Base-by-base conservation (phyloP, 2,797 vertebrate genomes). In the Pantherophis alleghaniensis region DNA sequence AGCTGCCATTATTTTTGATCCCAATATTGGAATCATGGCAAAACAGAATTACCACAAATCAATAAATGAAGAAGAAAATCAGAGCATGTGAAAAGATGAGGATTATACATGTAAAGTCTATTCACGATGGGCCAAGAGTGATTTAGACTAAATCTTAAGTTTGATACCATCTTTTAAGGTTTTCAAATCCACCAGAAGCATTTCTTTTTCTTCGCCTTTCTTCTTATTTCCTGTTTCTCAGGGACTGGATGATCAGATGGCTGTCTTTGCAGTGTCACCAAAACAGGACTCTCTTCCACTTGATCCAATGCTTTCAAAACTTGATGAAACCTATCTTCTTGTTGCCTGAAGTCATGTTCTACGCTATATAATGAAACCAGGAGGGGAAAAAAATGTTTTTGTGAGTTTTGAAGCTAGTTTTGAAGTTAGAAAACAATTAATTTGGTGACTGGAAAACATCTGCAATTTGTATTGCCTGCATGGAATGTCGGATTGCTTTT, bases 171-270 rank as follows among this genome's bases (percentile, higher is more conserved):
- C 51, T 51, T 10, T 4, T 56, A 69, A 74, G 55, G 74, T 94
- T 86, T 87, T 98, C 98, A 99, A 94, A 99, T 98, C 99, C 99
- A 99, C 99, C 99, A 99, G 97, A 99, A 99, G 95, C 99, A 99
- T 97, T 99, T 99, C 96, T 98, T 99, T 94, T 99, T 99, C 97
- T 99, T 99, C 93, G 98, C 97, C 87, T 99, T 99, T 91, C 98
- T 97, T 91, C 97, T 95, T 47, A 97, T 93, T 93, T 98, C 98
- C 92, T 97, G 98, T 94, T 98, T 98, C 94, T 98, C 97, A 0
- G 96, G 93, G 79, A 88, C 95, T 0, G 96, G 95, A 56, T 96
- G 95, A 87, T 98, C 98, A 88, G 95, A 61, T 47, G 95, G 95
- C 0, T 93, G 95, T 92, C 97, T 98, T 61, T 96, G 96, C 61